Conservation (phyloP, 2,888 invertebrate species). For the Metacarcinus magister region DNA sequence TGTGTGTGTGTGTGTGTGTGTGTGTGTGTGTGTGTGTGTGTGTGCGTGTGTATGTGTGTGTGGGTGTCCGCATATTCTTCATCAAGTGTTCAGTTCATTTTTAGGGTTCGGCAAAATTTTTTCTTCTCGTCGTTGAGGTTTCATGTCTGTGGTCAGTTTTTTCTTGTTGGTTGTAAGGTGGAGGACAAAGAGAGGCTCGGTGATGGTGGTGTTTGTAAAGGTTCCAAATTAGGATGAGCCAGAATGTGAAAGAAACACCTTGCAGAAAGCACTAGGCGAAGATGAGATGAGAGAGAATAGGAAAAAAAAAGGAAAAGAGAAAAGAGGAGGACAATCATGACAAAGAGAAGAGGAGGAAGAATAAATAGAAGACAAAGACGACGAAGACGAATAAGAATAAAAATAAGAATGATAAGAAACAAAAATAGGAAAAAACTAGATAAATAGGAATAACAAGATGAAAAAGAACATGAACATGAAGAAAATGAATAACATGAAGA, state of each 20-base stretch:
- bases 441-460: too few species aligned
- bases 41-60: too few species aligned
- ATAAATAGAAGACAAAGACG: too few species aligned
- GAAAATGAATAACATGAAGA: too few species aligned
- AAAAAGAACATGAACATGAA: too few species aligned
- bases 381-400: too few species aligned
- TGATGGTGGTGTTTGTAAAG: neutral
- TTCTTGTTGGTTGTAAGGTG: neutral
- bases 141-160: neutral
- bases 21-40: too few species aligned
- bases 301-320: neutral
- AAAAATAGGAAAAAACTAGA: too few species aligned
- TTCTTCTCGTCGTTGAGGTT: neutral
- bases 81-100: neutral
- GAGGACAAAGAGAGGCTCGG: neutral
- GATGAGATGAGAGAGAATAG: neutral
- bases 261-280: neutral
- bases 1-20: too few species aligned
- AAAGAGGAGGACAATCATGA: neutral
- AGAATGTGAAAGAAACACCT: constrained; percentile 6
- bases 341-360: too few species aligned
- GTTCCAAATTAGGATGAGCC: neutral
- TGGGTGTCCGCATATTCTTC: neutral
- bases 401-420: too few species aligned
- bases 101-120: neutral